These are phyloP conservation scores for Tetropium fuscum DNA, from an alignment of 2,888 invertebrate species.

Conservation along the genomic window DNA sequence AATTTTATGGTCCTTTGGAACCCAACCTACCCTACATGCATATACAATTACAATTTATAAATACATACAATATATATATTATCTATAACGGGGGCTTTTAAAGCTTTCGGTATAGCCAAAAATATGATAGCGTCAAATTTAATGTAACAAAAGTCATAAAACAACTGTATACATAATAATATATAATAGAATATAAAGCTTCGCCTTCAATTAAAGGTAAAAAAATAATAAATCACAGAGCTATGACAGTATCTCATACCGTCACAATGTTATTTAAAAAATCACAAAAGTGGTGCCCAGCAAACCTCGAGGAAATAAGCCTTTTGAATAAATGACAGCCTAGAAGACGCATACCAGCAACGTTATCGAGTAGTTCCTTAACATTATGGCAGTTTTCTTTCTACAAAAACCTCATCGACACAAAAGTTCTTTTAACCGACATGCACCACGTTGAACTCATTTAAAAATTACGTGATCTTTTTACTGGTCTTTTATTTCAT, in stretches of 20 bases:
- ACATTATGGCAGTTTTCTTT: conserved; percentile 40
- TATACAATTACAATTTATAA: conserved; percentile 17
- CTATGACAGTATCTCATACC: conserved; percentile 39
- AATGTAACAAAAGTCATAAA: conserved; percentile 41
- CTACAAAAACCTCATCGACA: conserved; percentile 11
- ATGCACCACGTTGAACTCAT: too few relatives aligned
- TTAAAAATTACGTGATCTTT: conserved; percentile 4
- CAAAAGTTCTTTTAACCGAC: conserved; percentile 11
- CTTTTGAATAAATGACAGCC: conserved; percentile 46
- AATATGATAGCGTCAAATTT: conserved; percentile 23
- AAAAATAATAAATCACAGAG: conserved; percentile 54
- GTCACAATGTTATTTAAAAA: conserved; percentile 45
- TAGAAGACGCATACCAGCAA: conserved; percentile 30
- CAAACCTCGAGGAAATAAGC: conserved; percentile 44
- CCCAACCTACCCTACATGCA: conserved; percentile 28
- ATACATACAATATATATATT: conserved; percentile 24
- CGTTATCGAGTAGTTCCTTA: conserved; percentile 19
- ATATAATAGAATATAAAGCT: conserved; percentile 49
- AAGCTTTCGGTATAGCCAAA: conserved; percentile 28
- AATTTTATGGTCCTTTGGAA: conserved; percentile 22
- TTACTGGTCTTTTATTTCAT: conserved; percentile 6
- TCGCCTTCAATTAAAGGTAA: conserved; percentile 47
- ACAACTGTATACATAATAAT: conserved; percentile 35
- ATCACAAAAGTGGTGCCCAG: conserved; percentile 55
- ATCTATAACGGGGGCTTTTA: conserved; percentile 22